Evolutionary conservation across 2,113 vertebrate species (phyloP), one percentile per base, ranked within the genome.

Genomic region (Ctenodactylus gundi): DNA sequence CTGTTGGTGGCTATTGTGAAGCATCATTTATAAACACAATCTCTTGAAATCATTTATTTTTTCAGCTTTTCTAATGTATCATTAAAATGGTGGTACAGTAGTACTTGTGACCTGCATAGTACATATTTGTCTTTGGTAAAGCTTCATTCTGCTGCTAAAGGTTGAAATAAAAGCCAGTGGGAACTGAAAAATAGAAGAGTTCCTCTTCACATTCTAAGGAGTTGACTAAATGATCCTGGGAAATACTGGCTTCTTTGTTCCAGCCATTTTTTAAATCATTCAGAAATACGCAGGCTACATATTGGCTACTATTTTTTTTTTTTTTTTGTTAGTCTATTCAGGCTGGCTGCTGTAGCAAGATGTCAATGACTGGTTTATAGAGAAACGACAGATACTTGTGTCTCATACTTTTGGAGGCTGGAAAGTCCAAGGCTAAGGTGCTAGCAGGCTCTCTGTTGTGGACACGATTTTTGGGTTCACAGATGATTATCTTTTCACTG

Each of bases 121-220:
- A 81, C 39, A 44, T 64, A 65, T 81, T 95, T 49, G 65, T 85
- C 51, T 91, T 92, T 86, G 51, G 58, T 75, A 80, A n/a, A 85
- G 21, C 77, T 97, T 80, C 91, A 58, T 89, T 94, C 41, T 91
- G 21, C 62, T 92, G 14, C 29, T 75, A 25, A 84, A n/a, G 25
- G 14, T 70, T 9, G 7, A 85, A 85, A 83, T 88, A 84, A 82
- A 75, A 86, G 23, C 58, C 34, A 80, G 12, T 67, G 49, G 25
- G 68, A 88, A 88, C 31, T 34, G 44, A 87, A 84, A 41, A 6
- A 78, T 36, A 58, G 83, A 70, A 80, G 86, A 96, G 34, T 29
- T 88, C 12, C 44, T 60, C 11, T 94, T 86, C 83, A 7, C 23
- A 31, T 27, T 84, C 12, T 70, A 85, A 36, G 73, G 53, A 85